phyloP scores from a whole-genome alignment of 2,797 vertebrate species.

The Catamblyrhynchus diadema region DNA sequence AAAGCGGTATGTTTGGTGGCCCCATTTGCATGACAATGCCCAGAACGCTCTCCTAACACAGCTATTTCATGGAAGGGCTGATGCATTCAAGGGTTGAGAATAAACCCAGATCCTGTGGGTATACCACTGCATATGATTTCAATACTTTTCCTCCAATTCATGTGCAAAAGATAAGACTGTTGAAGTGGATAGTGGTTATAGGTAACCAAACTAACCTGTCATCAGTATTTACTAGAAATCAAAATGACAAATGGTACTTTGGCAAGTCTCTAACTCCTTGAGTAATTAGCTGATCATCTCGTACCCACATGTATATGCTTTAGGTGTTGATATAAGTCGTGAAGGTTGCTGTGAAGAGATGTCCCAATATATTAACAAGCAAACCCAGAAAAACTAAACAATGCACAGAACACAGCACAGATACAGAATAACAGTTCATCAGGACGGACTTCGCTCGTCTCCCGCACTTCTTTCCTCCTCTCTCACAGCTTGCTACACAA shows the following conservation, averaged over 20 bases:
- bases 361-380: slow-evolving; percentile 81
- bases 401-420: slow-evolving; percentile 37
- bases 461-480: not conserved
- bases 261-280: not conserved
- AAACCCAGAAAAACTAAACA: slow-evolving; percentile 81
- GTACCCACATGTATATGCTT: slow-evolving; percentile 9
- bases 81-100: slow-evolving; percentile 43
- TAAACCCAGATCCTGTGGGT: slow-evolving; percentile 19
- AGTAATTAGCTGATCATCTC: slow-evolving; percentile 15
- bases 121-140: not conserved
- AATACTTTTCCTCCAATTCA: not conserved
- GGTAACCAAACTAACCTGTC: not conserved
- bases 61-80: slow-evolving; percentile 53
- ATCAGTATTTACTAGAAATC: not conserved
- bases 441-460: not conserved
- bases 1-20: slow-evolving; percentile 55
- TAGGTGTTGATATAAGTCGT: slow-evolving; percentile 62
- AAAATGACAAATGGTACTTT: not conserved
- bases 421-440: not conserved
- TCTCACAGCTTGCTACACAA: slow-evolving; percentile 34
- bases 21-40: slow-evolving; percentile 70
- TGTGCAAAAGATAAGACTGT: not conserved
- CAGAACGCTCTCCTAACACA: slow-evolving; percentile 54
- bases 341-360: slow-evolving; percentile 71
- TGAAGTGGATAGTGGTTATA: not conserved